Evolutionary conservation across 2,797 vertebrate genomes (phyloP).

Genomic region (Spatula versicolor): DNA sequence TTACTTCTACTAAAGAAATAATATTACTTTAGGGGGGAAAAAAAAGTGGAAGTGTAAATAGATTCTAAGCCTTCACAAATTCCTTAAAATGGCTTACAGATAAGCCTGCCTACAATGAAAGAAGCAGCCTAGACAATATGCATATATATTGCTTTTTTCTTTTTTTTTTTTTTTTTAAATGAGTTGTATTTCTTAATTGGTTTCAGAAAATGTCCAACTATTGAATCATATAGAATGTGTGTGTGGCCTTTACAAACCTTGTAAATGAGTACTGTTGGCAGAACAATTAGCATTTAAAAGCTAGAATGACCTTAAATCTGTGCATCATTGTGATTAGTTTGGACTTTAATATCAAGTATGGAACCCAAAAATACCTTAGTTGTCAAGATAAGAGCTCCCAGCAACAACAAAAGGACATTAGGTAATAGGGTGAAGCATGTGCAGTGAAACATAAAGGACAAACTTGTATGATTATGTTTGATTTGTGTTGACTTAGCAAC

Average conservation of each 20-base stretch:
- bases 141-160: conserved; percentile 5
- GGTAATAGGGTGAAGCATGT: conserved; percentile 85
- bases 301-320: conserved; percentile 89
- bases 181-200: conserved; percentile 67
- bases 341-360: conserved; percentile 80
- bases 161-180: not conserved
- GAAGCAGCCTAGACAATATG: not conserved
- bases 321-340: conserved; percentile 86
- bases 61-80: not conserved
- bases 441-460: conserved; percentile 89
- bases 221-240: conserved; percentile 79
- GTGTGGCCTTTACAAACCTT: conserved; percentile 84
- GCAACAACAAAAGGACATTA: conserved; percentile 76
- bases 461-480: conserved; percentile 72
- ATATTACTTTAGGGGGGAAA: not conserved
- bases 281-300: conserved; percentile 93
- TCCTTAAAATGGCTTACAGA: conserved; percentile 34
- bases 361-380: conserved; percentile 58
- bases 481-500: conserved; percentile 78
- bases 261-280: conserved; percentile 89
- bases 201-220: conserved; percentile 71
- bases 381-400: conserved; percentile 76
- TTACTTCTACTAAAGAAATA: not conserved
- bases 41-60: not conserved
- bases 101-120: not conserved